Percentiles rank a stretch among this genome's conserved stretches.
Evolutionary conservation across 2,888 invertebrate species (phyloP).

Genomic region (Phorcus lineatus): DNA sequence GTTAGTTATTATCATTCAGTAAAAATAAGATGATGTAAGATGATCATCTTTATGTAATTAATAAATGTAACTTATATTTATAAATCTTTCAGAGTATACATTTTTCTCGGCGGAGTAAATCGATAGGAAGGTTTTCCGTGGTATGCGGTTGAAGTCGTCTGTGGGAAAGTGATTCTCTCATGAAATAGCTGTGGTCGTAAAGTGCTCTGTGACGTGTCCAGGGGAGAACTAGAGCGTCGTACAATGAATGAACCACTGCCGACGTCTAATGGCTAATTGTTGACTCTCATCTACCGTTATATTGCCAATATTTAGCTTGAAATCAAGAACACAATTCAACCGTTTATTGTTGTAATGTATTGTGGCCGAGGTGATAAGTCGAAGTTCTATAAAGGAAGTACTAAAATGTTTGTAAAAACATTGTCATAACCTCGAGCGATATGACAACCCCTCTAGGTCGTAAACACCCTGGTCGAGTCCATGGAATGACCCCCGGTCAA

Average conservation of each 20-base stretch:
- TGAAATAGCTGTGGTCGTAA: neutral
- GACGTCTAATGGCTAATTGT: too few species aligned
- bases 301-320: neutral
- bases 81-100: too few species aligned
- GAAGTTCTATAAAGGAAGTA: neutral
- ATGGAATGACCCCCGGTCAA: neutral
- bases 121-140: neutral
- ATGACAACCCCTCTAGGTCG: neutral
- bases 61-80: too few species aligned
- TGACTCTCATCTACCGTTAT: too few species aligned
- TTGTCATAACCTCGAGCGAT: neutral
- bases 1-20: too few species aligned
- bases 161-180: neutral
- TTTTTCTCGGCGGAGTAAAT: neutral
- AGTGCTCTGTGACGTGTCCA: too few species aligned
- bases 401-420: neutral
- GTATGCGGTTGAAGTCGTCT: neutral
- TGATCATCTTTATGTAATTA: too few species aligned
- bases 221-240: too few species aligned
- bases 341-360: neutral
- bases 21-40: too few species aligned
- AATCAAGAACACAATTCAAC: neutral
- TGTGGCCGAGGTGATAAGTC: slow-evolving; percentile 9
- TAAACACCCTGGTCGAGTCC: neutral
- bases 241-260: too few species aligned